phyloP scores from a whole-genome alignment of 1,140 invertebrate genomes.

The Solenopsis invicta region DNA sequence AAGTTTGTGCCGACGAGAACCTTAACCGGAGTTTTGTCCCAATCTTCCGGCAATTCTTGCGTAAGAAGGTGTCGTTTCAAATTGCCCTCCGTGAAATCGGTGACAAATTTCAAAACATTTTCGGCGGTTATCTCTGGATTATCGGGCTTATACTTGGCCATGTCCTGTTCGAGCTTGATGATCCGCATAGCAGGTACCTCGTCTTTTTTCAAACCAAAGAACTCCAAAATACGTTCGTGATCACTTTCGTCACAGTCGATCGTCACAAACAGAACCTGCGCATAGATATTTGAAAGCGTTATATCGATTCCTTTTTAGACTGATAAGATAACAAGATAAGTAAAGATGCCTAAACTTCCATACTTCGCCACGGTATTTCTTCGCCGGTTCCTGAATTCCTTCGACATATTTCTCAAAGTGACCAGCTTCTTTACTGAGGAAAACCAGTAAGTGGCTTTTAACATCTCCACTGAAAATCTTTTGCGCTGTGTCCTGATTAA shows the following conservation, averaged over 20 bases:
- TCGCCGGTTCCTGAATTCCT: constrained; percentile 93
- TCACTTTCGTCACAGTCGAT: constrained; percentile 98
- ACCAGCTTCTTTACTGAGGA: constrained; percentile 96
- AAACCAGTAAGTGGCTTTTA: constrained; percentile 98
- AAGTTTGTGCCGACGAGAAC: constrained; percentile 98
- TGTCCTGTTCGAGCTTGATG: constrained; percentile 98
- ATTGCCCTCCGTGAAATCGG: constrained; percentile 96
- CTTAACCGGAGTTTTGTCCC: constrained; percentile 98
- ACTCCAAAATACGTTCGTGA: constrained; percentile 98
- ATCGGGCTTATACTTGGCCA: constrained; percentile 99
- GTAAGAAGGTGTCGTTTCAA: constrained; percentile 97
- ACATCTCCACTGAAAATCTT: constrained; percentile 99
- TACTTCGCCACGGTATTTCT: constrained; percentile 96
- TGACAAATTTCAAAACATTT: constrained; percentile 94
- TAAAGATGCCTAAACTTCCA: not conserved
- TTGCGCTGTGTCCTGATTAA: constrained; percentile 98
- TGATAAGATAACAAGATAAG: not conserved
- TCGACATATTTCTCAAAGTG: constrained; percentile 94
- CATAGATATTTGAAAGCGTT: constrained; percentile 15
- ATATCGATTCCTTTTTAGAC: not conserved
- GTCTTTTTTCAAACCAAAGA: constrained; percentile 98
- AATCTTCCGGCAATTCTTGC: constrained; percentile 98
- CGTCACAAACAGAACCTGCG: constrained; percentile 95
- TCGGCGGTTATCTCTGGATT: constrained; percentile 92
- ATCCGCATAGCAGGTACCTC: constrained; percentile 97